Evolutionary conservation across 1,140 invertebrate genomes (phyloP).

Genomic region (Drosophila nasuta): DNA sequence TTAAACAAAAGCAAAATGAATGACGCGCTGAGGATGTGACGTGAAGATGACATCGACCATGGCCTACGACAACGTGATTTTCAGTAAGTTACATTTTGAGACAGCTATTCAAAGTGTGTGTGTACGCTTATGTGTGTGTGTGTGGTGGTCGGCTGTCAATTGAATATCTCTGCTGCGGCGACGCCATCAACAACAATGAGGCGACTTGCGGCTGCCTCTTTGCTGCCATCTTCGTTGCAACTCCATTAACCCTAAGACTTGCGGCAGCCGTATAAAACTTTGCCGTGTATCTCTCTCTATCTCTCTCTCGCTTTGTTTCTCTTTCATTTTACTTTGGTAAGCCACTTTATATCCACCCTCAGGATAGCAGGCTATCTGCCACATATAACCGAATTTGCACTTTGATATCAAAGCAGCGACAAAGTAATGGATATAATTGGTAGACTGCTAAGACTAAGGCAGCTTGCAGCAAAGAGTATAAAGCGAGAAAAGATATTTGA

Average conservation of each 20-base stretch:
- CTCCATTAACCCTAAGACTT: constrained; percentile 65
- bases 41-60: constrained; percentile 68
- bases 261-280: constrained; percentile 47
- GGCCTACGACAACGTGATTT: constrained; percentile 81
- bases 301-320: neutral
- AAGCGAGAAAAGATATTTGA: no score
- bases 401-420: no score
- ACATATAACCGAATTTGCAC: no score
- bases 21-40: constrained; percentile 72
- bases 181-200: constrained; percentile 50
- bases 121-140: constrained; percentile 31
- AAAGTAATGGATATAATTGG: no score
- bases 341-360: no score
- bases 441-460: no score
- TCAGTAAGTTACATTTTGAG: constrained; percentile 66
- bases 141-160: constrained; percentile 77
- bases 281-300: constrained; percentile 8
- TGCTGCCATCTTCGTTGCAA: constrained; percentile 62
- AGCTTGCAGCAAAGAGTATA: no score
- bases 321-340: neutral
- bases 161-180: constrained; percentile 73
- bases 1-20: constrained; percentile 76
- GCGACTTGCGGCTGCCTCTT: constrained; percentile 42
- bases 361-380: no score
- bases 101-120: neutral